phyloP scores from a whole-genome alignment of 2,888 invertebrate genomes.

The Lingula anatina region DNA sequence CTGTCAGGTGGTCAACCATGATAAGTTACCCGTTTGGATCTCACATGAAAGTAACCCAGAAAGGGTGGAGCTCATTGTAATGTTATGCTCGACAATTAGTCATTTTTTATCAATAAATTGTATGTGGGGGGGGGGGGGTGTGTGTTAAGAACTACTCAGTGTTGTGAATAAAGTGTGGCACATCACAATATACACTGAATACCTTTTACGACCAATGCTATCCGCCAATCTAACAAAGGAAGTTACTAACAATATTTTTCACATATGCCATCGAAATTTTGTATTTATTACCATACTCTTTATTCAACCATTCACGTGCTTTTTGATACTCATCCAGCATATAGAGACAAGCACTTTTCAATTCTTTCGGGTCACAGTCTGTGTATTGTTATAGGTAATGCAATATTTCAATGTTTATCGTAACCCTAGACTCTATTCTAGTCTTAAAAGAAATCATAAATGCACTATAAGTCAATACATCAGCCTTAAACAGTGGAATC shows the following conservation, averaged over 20 bases:
- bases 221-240: constrained; percentile 2
- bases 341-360: too few relatives aligned
- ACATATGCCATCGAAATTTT: constrained; percentile 1
- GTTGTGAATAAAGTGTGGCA: constrained; percentile 2
- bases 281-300: constrained; percentile 5
- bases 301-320: too few relatives aligned
- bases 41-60: constrained; percentile 8
- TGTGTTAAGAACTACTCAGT: background rate
- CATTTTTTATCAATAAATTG: too few relatives aligned
- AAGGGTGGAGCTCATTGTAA: constrained; percentile 12
- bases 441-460: too few relatives aligned
- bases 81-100: constrained; percentile 17
- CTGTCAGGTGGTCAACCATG: background rate
- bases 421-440: too few relatives aligned
- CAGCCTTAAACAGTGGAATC: too few relatives aligned
- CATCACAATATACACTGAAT: constrained; percentile 6
- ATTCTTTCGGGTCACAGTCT: too few relatives aligned
- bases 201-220: constrained; percentile 3
- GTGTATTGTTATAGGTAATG: too few relatives aligned
- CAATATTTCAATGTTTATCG: too few relatives aligned
- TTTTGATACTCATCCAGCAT: too few relatives aligned
- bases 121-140: too few relatives aligned
- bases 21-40: constrained; percentile 12
- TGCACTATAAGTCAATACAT: too few relatives aligned
- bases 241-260: constrained; percentile 3